Evolutionary conservation across 2,113 vertebrate species (phyloP), one percentile per base, ranked within the genome.

Genomic region (Campylomormyrus numenius): DNA sequence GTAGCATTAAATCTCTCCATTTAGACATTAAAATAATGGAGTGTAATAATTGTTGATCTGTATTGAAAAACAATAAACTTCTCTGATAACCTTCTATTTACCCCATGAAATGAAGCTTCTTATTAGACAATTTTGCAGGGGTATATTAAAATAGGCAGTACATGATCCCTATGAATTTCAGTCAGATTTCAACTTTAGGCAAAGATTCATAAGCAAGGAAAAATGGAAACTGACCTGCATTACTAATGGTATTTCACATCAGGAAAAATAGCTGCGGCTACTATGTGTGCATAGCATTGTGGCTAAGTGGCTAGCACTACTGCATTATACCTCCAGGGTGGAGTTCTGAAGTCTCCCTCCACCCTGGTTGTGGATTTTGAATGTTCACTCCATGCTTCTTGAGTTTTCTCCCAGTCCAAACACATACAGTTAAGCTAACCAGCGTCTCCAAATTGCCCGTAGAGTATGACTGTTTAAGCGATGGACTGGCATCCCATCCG

Each of bases 21-120:
- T 80, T 80, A 80, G 74, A 80, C 74, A 80, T 80, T 80, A 39
- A 80, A 42, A 80, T 80, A 80, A 80, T 42, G 74, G 17, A 80
- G 13, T 80, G 13, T 80, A 80, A 80, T 80, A 80, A 80, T 80
- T 7, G 4, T 80, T 80, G 74, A 80, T 80, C 31, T 80, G 35
- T 80, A 80, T 42, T 80, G 74, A 80, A 77, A 77, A 39, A 80
- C 31, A 80, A 39, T 42, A 80, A 39, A 80, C 74, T 80, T 80
- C 11, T 42, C 5, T 42, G 31, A 80, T 80, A 42, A 35, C 35
- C 58, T 70, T 70, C 35, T 42, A 42, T 42, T 42, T 80, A 80
- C 74, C 74, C 74, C 74, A 80, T 80, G 74, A 80, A 80, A 80
- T 80, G 35, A 19, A 15, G 35, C 17, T 80, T 42, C 74, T 19